A percentile compares a stretch with the other conserved stretches of the same genome.
phyloP scores from a whole-genome alignment of 2,113 vertebrate species.

The Nicator chloris region DNA sequence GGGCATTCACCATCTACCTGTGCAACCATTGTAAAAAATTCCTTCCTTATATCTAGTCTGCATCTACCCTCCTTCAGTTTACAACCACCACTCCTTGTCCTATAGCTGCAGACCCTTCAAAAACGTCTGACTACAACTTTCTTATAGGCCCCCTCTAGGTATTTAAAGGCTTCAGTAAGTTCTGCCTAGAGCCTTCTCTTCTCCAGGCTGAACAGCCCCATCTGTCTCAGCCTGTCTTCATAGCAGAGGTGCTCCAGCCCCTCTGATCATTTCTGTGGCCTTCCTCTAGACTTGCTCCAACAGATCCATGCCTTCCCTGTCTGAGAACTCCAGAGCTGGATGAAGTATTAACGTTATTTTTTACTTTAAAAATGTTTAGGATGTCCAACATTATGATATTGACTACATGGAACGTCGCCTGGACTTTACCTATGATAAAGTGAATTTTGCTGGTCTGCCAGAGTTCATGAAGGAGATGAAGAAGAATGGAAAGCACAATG shows the following conservation, averaged over 20 bases:
- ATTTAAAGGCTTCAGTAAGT: not conserved
- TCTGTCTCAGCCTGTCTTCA: not conserved
- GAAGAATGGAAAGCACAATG: conserved; percentile 77
- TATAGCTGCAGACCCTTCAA: accelerated
- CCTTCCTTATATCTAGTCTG: not conserved
- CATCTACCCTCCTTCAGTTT: not conserved
- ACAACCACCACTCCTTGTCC: not conserved
- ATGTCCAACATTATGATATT: conserved; percentile 85
- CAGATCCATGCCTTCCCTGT: not conserved
- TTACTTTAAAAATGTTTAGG: conserved; percentile 63
- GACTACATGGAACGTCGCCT: conserved; percentile 87
- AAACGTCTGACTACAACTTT: not conserved
- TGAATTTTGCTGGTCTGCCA: conserved; percentile 77
- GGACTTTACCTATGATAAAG: conserved; percentile 85
- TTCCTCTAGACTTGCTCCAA: not conserved
- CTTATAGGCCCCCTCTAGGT: not conserved
- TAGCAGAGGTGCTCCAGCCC: not conserved
- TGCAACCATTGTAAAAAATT: not conserved
- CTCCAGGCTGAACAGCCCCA: not conserved
- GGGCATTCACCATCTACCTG: not conserved
- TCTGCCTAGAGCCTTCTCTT: not conserved
- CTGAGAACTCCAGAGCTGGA: not conserved
- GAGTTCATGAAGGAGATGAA: conserved; percentile 82
- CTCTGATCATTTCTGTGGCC: not conserved
- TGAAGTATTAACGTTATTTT: not conserved